Percentiles rank a stretch among this genome's conserved stretches.
Conservation (phyloP, 1,140 invertebrate genomes). For the Brachionus koreanus region DNA sequence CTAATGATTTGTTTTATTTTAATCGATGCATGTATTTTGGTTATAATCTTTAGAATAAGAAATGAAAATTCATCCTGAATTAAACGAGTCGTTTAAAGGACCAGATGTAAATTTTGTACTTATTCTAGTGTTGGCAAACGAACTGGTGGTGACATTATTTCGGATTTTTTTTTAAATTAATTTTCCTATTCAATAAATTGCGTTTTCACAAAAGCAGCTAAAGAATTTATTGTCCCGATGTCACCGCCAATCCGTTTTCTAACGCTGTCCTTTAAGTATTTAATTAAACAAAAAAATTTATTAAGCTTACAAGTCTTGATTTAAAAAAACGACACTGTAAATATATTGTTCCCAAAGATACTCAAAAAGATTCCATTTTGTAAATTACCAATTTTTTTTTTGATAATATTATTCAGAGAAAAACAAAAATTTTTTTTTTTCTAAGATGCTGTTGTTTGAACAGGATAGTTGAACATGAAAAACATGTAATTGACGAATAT, state of each 20-base stretch:
- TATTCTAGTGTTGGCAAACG: not conserved
- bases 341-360: not conserved
- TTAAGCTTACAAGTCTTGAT: not conserved
- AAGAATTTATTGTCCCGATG: too few species aligned
- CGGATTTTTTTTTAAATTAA: too few species aligned
- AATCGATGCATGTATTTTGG: not conserved
- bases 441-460: constrained; percentile 10
- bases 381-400: not conserved
- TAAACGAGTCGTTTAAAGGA: not conserved
- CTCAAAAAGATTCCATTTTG: too few species aligned
- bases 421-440: not conserved
- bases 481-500: not conserved
- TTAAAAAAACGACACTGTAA: not conserved
- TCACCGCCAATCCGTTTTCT: too few species aligned
- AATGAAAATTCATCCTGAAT: not conserved
- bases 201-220: not conserved
- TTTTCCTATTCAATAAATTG: too few species aligned
- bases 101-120: not conserved
- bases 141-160: too few species aligned
- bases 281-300: not conserved
- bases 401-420: not conserved
- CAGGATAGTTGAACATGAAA: not conserved
- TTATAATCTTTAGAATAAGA: not conserved
- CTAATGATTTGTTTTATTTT: not conserved
- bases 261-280: too few species aligned